phyloP scores from a whole-genome alignment of 2,797 vertebrate genomes.

The Lepilemur ruficaudatus region DNA sequence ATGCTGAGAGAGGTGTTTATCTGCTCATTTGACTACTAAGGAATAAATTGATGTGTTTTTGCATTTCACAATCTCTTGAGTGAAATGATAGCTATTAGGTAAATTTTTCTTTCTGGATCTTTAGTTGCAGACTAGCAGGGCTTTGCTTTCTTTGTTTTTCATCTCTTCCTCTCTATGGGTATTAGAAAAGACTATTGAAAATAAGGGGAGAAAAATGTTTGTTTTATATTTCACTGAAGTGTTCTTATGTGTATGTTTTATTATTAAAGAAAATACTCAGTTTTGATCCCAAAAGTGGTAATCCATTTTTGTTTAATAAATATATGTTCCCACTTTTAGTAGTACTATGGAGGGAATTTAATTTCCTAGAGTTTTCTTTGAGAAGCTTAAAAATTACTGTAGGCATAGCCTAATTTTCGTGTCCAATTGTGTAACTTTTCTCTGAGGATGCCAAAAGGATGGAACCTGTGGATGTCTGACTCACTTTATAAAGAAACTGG shows the following conservation, averaged over 20 bases:
- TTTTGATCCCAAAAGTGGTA: conserved; percentile 17
- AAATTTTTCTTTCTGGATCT: not conserved
- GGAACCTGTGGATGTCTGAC: not conserved
- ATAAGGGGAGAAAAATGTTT: not conserved
- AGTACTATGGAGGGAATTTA: conserved; percentile 16
- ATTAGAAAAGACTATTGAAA: conserved; percentile 19
- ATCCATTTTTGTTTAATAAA: conserved; percentile 40
- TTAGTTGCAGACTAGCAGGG: not conserved
- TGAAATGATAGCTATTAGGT: not conserved
- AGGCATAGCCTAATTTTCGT: not conserved
- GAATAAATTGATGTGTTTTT: not conserved
- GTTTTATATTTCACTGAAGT: conserved; percentile 55
- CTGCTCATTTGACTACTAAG: not conserved
- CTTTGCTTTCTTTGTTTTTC: conserved; percentile 35
- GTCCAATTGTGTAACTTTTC: not conserved
- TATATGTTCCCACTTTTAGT: conserved; percentile 13
- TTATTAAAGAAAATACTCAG: conserved; percentile 33
- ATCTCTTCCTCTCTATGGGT: not conserved
- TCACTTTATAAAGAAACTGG: not conserved
- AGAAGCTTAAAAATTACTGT: conserved; percentile 48
- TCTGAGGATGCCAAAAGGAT: not conserved
- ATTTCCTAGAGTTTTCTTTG: conserved; percentile 44
- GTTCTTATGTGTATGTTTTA: conserved; percentile 59
- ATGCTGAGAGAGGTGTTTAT: not conserved
- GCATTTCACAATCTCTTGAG: not conserved